phyloP scores from a whole-genome alignment of 1,140 invertebrate species.

The Pseudomyrmex gracilis region DNA sequence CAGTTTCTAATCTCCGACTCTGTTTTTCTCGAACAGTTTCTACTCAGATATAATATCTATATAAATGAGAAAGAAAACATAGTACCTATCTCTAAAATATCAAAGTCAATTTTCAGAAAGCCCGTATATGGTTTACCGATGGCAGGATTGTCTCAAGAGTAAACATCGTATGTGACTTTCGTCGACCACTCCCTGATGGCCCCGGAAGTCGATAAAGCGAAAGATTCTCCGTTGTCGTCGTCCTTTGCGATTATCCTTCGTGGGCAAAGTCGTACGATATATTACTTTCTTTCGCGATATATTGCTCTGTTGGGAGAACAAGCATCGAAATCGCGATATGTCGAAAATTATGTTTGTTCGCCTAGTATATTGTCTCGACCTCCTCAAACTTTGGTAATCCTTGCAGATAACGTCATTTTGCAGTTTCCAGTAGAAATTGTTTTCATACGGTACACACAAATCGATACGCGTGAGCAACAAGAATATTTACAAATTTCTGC shows the following conservation, averaged over 20 bases:
- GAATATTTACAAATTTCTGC: slow-evolving; percentile 19
- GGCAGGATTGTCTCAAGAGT: slow-evolving; percentile 6
- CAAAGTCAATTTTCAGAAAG: slow-evolving; percentile 8
- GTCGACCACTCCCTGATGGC: slow-evolving; percentile 19
- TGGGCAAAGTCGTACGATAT: slow-evolving; percentile 55
- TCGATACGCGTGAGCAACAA: background rate
- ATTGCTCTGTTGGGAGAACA: slow-evolving; percentile 57
- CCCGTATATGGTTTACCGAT: background rate
- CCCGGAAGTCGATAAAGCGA: slow-evolving; percentile 27
- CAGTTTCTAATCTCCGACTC: no score
- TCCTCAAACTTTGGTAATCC: slow-evolving; percentile 39
- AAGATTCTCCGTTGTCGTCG: slow-evolving; percentile 29
- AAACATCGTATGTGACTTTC: slow-evolving; percentile 38
- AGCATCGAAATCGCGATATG: slow-evolving; percentile 60
- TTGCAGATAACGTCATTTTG: slow-evolving; percentile 14
- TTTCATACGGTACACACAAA: background rate
- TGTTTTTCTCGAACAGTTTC: no score
- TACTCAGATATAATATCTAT: background rate
- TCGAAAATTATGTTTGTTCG: slow-evolving; percentile 64
- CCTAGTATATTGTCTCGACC: slow-evolving; percentile 27
- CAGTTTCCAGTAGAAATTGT: slow-evolving; percentile 28
- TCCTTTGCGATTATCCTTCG: slow-evolving; percentile 52
- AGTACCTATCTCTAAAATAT: background rate
- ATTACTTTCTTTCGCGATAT: slow-evolving; percentile 60
- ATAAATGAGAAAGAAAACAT: background rate